Conservation (phyloP, 1,140 invertebrate genomes). For the Euschistus heros region DNA sequence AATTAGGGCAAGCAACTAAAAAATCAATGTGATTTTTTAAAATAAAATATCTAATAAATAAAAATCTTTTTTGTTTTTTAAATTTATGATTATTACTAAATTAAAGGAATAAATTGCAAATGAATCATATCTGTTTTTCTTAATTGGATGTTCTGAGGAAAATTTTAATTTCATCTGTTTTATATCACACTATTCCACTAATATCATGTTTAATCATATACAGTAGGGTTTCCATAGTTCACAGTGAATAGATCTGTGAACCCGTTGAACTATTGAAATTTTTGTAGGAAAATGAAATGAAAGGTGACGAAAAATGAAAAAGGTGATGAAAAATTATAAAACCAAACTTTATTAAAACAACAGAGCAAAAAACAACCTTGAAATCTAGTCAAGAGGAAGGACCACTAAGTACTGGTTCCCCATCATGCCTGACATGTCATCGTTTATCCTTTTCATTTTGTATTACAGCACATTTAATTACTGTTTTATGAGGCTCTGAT, state of each 20-base stretch:
- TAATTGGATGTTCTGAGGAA: too few relatives aligned
- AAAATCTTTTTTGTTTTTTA: neutral
- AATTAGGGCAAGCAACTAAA: neutral
- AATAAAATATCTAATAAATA: neutral
- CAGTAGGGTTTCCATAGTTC: neutral
- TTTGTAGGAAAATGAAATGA: too few relatives aligned
- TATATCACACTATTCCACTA: neutral
- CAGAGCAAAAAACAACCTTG: too few relatives aligned
- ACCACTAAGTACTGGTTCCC: too few relatives aligned
- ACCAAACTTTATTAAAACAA: too few relatives aligned
- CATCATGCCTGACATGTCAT: too few relatives aligned
- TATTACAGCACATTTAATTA: too few relatives aligned
- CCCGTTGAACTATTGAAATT: neutral
- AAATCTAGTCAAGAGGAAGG: too few relatives aligned
- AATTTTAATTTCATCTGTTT: neutral
- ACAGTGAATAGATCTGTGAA: neutral
- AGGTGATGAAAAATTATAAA: too few relatives aligned
- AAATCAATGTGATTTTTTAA: neutral
- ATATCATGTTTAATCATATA: neutral
- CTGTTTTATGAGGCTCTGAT: too few relatives aligned
- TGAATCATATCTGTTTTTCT: neutral
- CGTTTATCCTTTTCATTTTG: too few relatives aligned
- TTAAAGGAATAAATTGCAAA: neutral
- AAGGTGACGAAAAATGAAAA: too few relatives aligned
- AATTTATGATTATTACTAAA: neutral